Conservation (phyloP, 2,113 vertebrate species). For the Microtus pennsylvanicus region DNA sequence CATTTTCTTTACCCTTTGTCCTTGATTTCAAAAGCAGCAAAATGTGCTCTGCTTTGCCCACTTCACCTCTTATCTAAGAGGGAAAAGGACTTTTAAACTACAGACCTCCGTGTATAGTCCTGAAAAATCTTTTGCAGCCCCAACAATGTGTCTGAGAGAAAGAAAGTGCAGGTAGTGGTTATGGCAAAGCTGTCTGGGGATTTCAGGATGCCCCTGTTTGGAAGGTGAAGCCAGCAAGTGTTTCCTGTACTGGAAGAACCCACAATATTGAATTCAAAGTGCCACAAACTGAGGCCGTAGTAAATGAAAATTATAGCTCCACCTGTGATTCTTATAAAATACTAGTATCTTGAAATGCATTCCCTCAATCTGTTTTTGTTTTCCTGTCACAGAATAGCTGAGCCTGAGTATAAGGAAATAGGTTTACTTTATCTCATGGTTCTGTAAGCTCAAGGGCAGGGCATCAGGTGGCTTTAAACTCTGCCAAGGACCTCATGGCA, state of each 20-base stretch:
- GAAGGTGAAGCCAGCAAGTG: neutral
- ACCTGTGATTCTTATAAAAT: neutral
- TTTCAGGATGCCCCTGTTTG: neutral
- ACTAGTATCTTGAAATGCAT: neutral
- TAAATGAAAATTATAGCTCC: neutral
- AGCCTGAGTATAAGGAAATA: neutral
- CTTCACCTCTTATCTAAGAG: slow-evolving; percentile 65
- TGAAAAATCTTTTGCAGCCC: slow-evolving; percentile 46
- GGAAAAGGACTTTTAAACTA: slow-evolving; percentile 1
- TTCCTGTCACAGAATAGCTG: neutral
- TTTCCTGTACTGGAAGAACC: neutral
- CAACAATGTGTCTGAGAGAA: slow-evolving; percentile 29
- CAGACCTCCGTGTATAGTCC: slow-evolving; percentile 13
- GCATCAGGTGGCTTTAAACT: neutral
- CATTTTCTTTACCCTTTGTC: slow-evolving; percentile 77
- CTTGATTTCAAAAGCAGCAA: slow-evolving; percentile 68
- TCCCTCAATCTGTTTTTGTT: neutral
- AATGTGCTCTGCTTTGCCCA: slow-evolving; percentile 38
- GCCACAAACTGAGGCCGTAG: neutral
- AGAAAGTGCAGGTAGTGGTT: neutral
- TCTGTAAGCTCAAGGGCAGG: neutral
- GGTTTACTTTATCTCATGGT: neutral
- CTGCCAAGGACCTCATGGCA: neutral
- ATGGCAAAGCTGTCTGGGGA: neutral
- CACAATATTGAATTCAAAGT: neutral